Base-by-base conservation (phyloP, 2,888 invertebrate species). In the Erebia ligea region DNA sequence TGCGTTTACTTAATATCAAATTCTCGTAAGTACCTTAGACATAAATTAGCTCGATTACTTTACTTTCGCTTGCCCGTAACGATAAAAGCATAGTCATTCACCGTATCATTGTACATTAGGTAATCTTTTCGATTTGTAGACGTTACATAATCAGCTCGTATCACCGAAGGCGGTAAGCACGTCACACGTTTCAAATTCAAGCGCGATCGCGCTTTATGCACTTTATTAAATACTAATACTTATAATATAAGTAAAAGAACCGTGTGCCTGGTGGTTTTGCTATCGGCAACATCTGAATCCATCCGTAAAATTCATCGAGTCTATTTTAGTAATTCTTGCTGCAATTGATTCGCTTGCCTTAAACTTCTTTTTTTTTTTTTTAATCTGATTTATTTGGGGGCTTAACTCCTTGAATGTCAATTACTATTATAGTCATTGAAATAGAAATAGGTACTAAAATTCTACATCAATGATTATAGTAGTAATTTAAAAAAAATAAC, bases 121-220 rank as follows among this genome's bases (percentile, higher is more conserved):
- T 81, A 84, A 83, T 79, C 75, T 77, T 78, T 77, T 78, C 76
- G 77, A 77, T 79, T 79, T 77, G 79, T 79, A 80, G 76, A 74
- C 73, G 77, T 84, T 83, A 84, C 79, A 81, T 83, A 84, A 84
- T 76, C 74, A 72, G 75, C 73, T 69, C 76, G 75, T 80, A 80
- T 80, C 78, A 78, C 75, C 68, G 45, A 78, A 45, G 78, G 74
- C 56, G 40, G 15, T 17, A 76, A 73, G 74, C 73, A 79, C 84
- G 81, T 83, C 82, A 84, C 73, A 73, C 73, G 77, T 75, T 74
- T 19, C 76, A 42, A 34, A 75, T 77, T 76, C 73, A 73, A 76
- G 73, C 69, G 69, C 73, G 76, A 71, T 73, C 62, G 50, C 61
- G 64, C 48, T n/a, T n/a, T n/a, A 73, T 40, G 40, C 40, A 13